phyloP scores from a whole-genome alignment of 2,797 vertebrate genomes.

The Siniperca obscura region DNA sequence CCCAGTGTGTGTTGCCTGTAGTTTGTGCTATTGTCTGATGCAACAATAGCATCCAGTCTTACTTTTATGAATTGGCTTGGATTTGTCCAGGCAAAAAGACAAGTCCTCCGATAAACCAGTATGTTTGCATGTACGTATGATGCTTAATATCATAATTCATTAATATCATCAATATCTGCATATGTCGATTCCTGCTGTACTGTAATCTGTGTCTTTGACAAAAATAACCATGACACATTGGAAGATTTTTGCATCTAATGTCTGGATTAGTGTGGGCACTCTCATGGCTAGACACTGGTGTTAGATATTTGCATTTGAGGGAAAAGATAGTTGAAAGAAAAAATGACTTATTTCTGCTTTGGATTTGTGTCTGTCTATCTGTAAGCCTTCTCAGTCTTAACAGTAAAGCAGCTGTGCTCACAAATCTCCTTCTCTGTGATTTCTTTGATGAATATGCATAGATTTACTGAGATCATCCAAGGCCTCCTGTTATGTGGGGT shows the following conservation, averaged over 20 bases:
- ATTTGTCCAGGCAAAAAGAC: background rate
- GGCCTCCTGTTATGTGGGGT: constrained; percentile 49
- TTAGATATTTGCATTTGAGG: constrained; percentile 18
- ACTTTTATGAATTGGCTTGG: background rate
- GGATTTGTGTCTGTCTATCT: constrained; percentile 37
- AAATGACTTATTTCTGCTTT: constrained; percentile 28
- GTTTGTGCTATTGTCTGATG: constrained; percentile 27
- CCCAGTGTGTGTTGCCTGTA: background rate
- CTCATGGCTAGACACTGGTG: background rate
- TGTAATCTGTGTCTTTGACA: background rate
- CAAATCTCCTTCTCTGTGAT: constrained; percentile 42
- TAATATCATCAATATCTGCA: background rate
- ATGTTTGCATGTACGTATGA: background rate
- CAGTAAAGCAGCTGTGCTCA: constrained; percentile 47
- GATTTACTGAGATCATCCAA: constrained; percentile 44
- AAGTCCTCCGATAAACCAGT: background rate
- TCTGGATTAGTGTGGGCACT: constrained; percentile 10
- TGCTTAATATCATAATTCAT: constrained; percentile 2
- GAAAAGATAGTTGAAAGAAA: constrained; percentile 18
- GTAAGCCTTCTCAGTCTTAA: constrained; percentile 20
- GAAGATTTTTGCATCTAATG: constrained; percentile 10
- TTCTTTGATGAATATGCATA: constrained; percentile 57
- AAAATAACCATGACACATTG: constrained; percentile 1
- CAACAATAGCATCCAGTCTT: background rate
- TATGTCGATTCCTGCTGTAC: background rate